These are phyloP conservation scores for Drosophila erecta DNA, from an alignment of 1,140 invertebrate species.

Conservation along the genomic window DNA sequence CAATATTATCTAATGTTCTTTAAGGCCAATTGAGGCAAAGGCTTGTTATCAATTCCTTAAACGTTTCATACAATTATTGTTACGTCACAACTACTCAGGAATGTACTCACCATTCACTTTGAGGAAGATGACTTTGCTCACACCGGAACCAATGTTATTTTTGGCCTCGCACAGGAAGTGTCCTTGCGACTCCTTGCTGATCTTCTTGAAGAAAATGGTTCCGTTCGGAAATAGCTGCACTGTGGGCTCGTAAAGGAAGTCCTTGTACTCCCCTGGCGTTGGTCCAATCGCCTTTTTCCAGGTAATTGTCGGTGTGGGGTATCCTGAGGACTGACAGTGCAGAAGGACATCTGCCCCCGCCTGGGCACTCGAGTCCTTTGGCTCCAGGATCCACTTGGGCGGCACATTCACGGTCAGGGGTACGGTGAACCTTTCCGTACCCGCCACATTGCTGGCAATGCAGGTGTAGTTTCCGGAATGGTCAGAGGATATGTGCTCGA, in stretches of 20 bases:
- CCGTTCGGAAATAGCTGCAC: slow-evolving; percentile 92
- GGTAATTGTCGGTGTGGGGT: slow-evolving; percentile 93
- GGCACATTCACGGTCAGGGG: slow-evolving; percentile 94
- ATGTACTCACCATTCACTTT: slow-evolving; percentile 91
- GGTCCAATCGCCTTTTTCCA: slow-evolving; percentile 94
- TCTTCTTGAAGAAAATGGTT: slow-evolving; percentile 91
- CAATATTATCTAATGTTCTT: neutral
- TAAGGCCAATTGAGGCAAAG: too few species aligned
- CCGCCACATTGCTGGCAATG: slow-evolving; percentile 93
- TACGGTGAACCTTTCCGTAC: slow-evolving; percentile 90
- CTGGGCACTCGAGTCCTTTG: slow-evolving; percentile 93
- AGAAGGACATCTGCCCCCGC: slow-evolving; percentile 93
- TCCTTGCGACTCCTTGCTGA: slow-evolving; percentile 93
- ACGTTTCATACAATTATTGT: too few species aligned
- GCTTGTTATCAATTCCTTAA: too few species aligned
- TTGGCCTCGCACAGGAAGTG: slow-evolving; percentile 96
- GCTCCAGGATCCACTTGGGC: slow-evolving; percentile 95
- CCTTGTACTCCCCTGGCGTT: slow-evolving; percentile 94
- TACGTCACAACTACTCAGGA: neutral
- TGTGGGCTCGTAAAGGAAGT: slow-evolving; percentile 91
- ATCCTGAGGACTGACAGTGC: slow-evolving; percentile 96
- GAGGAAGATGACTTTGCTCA: slow-evolving; percentile 94
- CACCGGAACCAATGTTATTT: slow-evolving; percentile 94
- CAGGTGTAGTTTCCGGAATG: slow-evolving; percentile 96
- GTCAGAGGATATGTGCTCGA: slow-evolving; percentile 92